Percentiles rank a stretch among this genome's conserved stretches.
Conservation (phyloP, 2,113 vertebrate genomes). For the Actenoides hombroni region DNA sequence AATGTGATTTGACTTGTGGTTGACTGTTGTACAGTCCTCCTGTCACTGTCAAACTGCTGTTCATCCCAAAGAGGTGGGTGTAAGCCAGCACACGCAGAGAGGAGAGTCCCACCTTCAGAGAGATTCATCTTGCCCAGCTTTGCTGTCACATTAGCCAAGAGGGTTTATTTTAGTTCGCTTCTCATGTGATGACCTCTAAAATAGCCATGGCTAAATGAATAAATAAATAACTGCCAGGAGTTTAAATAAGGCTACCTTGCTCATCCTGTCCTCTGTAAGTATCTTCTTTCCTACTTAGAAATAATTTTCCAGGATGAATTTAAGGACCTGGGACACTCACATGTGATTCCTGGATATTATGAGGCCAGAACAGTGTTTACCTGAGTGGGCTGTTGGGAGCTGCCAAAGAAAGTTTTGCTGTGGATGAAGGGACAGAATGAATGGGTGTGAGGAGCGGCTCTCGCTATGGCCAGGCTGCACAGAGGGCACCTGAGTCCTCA, state of each 20-base stretch:
- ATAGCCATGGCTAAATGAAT: neutral
- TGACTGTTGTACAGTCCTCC: neutral
- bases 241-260: conserved; percentile 24
- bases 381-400: neutral
- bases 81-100: neutral
- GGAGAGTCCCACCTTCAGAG: neutral
- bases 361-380: neutral
- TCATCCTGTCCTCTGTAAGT: neutral
- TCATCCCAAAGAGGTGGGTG: neutral
- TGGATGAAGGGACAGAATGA: neutral
- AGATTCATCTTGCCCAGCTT: neutral
- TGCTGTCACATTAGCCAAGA: neutral
- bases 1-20: neutral
- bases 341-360: neutral
- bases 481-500: neutral
- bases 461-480: neutral
- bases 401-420: neutral
- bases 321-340: neutral
- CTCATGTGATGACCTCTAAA: conserved; percentile 45
- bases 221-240: conserved; percentile 11
- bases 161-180: neutral
- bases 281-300: neutral
- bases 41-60: neutral
- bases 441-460: neutral
- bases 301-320: neutral